These are phyloP conservation scores for Stenodera caucasica DNA, from an alignment of 2,888 invertebrate species.

Conservation along the genomic window DNA sequence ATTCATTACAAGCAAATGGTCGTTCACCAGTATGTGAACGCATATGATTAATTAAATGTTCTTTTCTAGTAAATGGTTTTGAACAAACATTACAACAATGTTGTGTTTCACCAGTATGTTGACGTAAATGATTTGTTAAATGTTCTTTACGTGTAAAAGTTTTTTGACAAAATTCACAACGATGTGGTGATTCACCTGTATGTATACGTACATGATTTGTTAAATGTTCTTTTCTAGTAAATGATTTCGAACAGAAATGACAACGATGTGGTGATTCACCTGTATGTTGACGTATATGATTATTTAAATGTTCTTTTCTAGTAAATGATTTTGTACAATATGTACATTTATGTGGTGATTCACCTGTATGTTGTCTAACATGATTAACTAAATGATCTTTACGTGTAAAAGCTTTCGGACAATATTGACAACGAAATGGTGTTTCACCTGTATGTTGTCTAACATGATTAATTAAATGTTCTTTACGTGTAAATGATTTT, in stretches of 20 bases:
- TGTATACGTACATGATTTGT: slow-evolving; percentile 76
- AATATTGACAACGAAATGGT: slow-evolving; percentile 79
- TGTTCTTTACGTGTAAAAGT: slow-evolving; percentile 73
- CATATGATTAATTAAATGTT: slow-evolving; percentile 76
- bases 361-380: slow-evolving; percentile 68
- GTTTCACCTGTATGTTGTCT: slow-evolving; percentile 76
- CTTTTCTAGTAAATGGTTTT: slow-evolving; percentile 74
- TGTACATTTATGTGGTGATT: slow-evolving; percentile 76
- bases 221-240: slow-evolving; percentile 83
- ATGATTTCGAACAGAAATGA: slow-evolving; percentile 81
- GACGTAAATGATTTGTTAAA: slow-evolving; percentile 70
- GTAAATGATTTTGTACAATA: slow-evolving; percentile 79
- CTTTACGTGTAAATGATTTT: slow-evolving; percentile 84
- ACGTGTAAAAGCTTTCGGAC: slow-evolving; percentile 82
- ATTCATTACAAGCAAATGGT: slow-evolving; percentile 81
- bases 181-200: slow-evolving; percentile 70
- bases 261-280: slow-evolving; percentile 87
- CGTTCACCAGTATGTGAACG: slow-evolving; percentile 78
- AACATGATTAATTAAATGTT: slow-evolving; percentile 84
- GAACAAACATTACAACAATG: slow-evolving; percentile 74
- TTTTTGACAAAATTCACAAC: slow-evolving; percentile 71
- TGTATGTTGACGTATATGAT: slow-evolving; percentile 85
- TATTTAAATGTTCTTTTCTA: slow-evolving; percentile 79
- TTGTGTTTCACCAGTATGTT: slow-evolving; percentile 72
- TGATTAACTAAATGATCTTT: slow-evolving; percentile 81